These are phyloP conservation scores for Amphiprion percula DNA, from an alignment of 2,113 vertebrate genomes.

Conservation along the genomic window DNA sequence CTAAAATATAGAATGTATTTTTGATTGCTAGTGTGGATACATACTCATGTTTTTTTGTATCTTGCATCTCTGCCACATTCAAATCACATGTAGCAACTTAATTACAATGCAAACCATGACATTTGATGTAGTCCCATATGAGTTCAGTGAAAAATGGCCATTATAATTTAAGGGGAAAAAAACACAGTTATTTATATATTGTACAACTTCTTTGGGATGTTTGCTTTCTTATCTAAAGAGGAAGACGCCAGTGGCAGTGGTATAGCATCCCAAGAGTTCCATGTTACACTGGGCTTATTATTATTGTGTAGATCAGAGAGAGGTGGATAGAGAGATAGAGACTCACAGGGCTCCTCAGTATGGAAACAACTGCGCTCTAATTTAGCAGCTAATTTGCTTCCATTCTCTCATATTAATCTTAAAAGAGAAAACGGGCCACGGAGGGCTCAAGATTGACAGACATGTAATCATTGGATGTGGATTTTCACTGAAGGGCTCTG, in stretches of 20 bases:
- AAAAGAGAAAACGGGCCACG: constrained; percentile 79
- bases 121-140: background rate
- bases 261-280: constrained; percentile 24
- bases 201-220: background rate
- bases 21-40: constrained; percentile 1
- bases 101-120: background rate
- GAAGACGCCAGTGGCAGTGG: constrained; percentile 19
- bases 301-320: constrained; percentile 48
- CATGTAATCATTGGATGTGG: constrained; percentile 72
- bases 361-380: constrained; percentile 74
- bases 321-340: constrained; percentile 20
- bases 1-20: too few species aligned
- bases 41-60: background rate
- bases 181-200: background rate
- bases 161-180: background rate
- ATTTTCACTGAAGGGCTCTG: constrained; percentile 54
- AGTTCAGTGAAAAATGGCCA: background rate
- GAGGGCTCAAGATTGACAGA: constrained; percentile 81
- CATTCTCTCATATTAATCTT: constrained; percentile 82
- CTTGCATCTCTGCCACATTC: background rate
- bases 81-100: background rate
- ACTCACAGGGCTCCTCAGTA: constrained; percentile 59
- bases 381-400: constrained; percentile 84
- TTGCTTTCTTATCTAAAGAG: constrained; percentile 32
- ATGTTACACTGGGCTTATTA: constrained; percentile 43